phyloP scores from a whole-genome alignment of 2,113 vertebrate genomes.

The Corythornis vintsioides region DNA sequence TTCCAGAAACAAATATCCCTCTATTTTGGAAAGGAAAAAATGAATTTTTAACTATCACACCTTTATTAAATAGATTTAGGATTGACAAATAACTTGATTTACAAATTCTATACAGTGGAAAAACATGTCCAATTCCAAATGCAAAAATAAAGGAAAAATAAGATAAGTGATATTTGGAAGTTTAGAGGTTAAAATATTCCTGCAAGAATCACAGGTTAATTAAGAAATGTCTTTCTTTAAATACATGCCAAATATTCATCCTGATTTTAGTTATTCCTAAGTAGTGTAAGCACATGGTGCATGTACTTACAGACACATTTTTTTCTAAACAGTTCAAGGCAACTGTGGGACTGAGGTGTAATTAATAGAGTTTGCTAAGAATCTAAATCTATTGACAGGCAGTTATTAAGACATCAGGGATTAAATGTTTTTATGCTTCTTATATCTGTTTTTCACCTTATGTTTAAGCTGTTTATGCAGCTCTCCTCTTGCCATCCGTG shows the following conservation, averaged over 20 bases:
- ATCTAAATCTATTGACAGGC: not conserved
- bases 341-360: not conserved
- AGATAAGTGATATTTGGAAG: fast-evolving
- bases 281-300: not conserved
- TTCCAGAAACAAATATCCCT: not conserved
- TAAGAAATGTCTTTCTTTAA: not conserved
- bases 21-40: not conserved
- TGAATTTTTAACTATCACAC: not conserved
- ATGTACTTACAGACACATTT: not conserved
- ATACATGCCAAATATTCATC: not conserved
- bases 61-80: not conserved
- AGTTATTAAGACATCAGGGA: not conserved
- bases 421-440: not conserved
- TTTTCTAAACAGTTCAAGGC: not conserved
- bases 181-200: not conserved
- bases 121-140: not conserved
- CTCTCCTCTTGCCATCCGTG: not conserved
- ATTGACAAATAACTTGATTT: not conserved
- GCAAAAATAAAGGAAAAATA: not conserved
- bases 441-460: not conserved
- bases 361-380: not conserved
- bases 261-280: not conserved
- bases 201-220: not conserved
- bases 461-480: not conserved
- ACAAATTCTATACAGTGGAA: not conserved